Conservation (phyloP, 2,113 vertebrate genomes). For the Tyto alba region DNA sequence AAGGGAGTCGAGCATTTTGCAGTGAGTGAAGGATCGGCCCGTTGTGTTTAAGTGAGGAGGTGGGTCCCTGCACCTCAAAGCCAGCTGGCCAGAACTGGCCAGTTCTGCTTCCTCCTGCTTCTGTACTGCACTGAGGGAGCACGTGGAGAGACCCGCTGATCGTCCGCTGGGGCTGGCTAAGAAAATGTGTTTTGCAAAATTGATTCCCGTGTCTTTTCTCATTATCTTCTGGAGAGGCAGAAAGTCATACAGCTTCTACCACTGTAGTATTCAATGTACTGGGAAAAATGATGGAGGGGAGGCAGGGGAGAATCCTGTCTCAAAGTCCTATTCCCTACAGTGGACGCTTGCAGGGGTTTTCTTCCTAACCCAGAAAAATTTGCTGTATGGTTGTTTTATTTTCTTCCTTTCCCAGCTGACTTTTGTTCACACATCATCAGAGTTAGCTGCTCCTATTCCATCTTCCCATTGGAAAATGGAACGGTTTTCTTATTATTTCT, state of each 20-base stretch:
- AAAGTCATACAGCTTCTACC: background rate
- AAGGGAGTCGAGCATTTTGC: background rate
- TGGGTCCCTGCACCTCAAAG: background rate
- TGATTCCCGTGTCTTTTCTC: background rate
- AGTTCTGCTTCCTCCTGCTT: background rate
- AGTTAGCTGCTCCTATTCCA: background rate
- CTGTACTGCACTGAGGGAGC: background rate
- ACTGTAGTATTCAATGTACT: background rate
- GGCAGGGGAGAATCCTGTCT: background rate
- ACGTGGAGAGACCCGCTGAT: rapidly evolving
- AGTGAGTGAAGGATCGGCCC: background rate
- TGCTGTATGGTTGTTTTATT: background rate
- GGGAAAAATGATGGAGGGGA: background rate
- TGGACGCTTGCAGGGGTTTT: background rate
- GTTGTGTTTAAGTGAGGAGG: background rate
- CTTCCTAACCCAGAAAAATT: background rate
- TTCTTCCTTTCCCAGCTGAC: background rate
- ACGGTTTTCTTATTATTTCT: background rate
- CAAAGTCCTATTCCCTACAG: rapidly evolving
- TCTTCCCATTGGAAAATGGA: background rate
- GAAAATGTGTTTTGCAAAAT: background rate
- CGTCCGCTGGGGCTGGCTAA: background rate
- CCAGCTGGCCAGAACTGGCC: background rate
- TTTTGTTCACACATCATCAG: background rate
- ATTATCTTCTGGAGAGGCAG: background rate